Percentiles rank a stretch among this genome's conserved stretches.
Conservation (phyloP, 2,888 invertebrate species). For the Sacculina carcini region DNA sequence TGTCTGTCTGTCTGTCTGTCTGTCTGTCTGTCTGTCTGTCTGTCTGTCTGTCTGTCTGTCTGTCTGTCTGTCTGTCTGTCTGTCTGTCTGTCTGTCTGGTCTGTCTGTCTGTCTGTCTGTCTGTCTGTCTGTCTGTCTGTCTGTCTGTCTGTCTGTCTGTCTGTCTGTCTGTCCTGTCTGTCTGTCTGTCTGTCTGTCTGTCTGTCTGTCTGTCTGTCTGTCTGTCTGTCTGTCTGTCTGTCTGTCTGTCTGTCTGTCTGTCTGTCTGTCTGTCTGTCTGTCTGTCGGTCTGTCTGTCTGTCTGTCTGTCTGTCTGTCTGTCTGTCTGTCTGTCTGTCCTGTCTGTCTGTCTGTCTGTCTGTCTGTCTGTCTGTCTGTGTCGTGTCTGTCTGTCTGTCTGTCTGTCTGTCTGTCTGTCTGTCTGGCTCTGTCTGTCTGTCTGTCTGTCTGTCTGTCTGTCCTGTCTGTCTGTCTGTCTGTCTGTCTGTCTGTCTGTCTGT, state of each 20-base stretch:
- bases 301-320: conserved; percentile 3
- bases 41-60: neutral
- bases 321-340: too few relatives aligned
- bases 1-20: neutral
- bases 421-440: too few relatives aligned
- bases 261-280: conserved; percentile 3
- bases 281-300: too few relatives aligned
- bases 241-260: neutral
- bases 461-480: too few relatives aligned
- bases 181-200: neutral
- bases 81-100: neutral
- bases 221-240: too few relatives aligned
- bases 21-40: neutral
- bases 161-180: too few relatives aligned
- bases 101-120: neutral
- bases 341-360: too few relatives aligned
- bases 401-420: too few relatives aligned
- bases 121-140: neutral
- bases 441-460: too few relatives aligned
- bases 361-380: neutral
- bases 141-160: neutral
- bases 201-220: neutral
- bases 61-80: too few relatives aligned
- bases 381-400: too few relatives aligned
- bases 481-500: too few relatives aligned